Percentiles rank a stretch among this genome's conserved stretches.
phyloP scores from a whole-genome alignment of 2,797 vertebrate genomes.

The Sebastes alutus region DNA sequence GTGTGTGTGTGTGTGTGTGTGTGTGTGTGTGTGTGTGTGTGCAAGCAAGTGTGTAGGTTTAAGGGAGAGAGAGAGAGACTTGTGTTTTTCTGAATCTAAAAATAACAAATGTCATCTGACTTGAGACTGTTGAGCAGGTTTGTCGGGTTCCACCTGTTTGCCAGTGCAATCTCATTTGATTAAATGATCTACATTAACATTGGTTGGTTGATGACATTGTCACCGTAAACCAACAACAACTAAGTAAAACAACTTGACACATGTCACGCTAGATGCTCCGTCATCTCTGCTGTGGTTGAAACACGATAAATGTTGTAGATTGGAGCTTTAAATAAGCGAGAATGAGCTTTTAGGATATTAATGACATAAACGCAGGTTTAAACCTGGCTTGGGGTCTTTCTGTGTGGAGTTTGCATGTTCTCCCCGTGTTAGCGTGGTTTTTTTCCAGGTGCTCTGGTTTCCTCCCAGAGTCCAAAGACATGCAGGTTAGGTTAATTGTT shows the following conservation, averaged over 20 bases:
- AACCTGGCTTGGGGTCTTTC: fast-evolving
- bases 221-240: not conserved
- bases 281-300: not conserved
- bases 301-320: not conserved
- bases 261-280: not conserved
- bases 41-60: slow-evolving; percentile 16
- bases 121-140: not conserved
- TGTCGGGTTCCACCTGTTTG: not conserved
- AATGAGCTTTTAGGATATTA: not conserved
- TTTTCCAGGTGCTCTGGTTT: not conserved
- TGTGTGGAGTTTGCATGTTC: too few species aligned
- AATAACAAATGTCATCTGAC: not conserved
- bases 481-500: not conserved
- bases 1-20: slow-evolving; percentile 32
- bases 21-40: slow-evolving; percentile 24
- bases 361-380: not conserved
- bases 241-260: not conserved
- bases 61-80: slow-evolving; percentile 3
- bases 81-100: slow-evolving; percentile 4
- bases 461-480: not conserved
- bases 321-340: not conserved
- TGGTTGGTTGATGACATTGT: not conserved
- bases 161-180: not conserved
- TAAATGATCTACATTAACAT: not conserved
- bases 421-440: fast-evolving